Percentiles rank a stretch among this genome's conserved stretches.
Conservation (phyloP, 2,113 vertebrate genomes). For the Salvator merianae region DNA sequence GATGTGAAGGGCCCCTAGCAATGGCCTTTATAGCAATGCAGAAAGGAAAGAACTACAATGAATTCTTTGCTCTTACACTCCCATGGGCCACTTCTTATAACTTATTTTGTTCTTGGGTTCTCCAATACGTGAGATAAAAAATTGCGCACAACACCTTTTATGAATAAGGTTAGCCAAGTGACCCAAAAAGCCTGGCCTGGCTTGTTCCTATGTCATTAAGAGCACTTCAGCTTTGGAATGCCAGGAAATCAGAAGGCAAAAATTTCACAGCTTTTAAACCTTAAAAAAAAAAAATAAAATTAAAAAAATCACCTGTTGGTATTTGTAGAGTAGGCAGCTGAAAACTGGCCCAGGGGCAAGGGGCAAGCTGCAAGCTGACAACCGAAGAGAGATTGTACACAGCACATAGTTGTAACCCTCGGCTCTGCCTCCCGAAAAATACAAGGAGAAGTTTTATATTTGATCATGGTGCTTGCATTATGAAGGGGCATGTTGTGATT, state of each 20-base stretch:
- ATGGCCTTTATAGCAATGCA: slow-evolving; percentile 15
- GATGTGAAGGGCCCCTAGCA: slow-evolving; percentile 12
- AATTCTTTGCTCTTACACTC: slow-evolving; percentile 4
- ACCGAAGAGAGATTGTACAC: not conserved
- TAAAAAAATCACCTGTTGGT: not conserved
- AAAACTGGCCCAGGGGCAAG: not conserved
- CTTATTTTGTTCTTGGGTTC: not conserved
- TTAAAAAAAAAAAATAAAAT: not conserved
- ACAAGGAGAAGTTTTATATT: not conserved
- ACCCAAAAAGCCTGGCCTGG: not conserved
- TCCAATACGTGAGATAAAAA: not conserved
- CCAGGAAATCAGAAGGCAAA: not conserved
- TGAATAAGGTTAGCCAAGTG: not conserved
- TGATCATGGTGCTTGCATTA: not conserved
- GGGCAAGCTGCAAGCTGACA: not conserved
- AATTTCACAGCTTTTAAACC: not conserved
- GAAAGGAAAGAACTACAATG: not conserved
- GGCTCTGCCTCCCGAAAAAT: not conserved
- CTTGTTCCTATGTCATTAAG: not conserved
- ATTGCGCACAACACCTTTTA: not conserved
- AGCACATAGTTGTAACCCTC: not conserved
- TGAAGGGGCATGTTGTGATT: not conserved
- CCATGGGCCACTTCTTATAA: not conserved
- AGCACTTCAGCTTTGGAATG: not conserved
- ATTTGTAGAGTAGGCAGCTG: not conserved